Percentiles rank a stretch among this genome's conserved stretches.
Evolutionary conservation across 2,797 vertebrate genomes (phyloP).

Genomic region (Pyrrhura leucotis): DNA sequence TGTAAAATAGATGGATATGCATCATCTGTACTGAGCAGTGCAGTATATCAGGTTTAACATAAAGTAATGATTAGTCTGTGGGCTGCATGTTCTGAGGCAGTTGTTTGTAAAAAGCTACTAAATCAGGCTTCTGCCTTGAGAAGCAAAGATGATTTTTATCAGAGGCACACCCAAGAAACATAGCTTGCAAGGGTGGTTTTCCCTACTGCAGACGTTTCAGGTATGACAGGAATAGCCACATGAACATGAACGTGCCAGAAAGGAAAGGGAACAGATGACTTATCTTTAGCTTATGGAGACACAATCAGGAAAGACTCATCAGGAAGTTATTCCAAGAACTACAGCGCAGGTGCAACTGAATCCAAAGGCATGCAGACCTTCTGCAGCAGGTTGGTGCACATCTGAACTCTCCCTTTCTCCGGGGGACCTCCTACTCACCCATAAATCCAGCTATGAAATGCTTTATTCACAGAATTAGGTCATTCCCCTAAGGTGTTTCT

Average conservation of each 20-base stretch:
- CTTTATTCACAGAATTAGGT: background rate
- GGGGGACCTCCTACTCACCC: background rate
- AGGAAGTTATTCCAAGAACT: background rate
- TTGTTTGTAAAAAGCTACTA: background rate
- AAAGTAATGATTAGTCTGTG: slow-evolving; percentile 13
- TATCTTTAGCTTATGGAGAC: background rate
- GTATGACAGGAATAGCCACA: slow-evolving; percentile 25
- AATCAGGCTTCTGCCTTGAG: background rate
- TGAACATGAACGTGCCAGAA: background rate
- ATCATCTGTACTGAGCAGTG: background rate
- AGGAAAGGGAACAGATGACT: background rate
- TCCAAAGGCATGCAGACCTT: background rate
- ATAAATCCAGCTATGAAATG: background rate
- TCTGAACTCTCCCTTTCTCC: background rate
- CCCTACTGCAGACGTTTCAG: slow-evolving; percentile 9
- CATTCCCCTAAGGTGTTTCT: background rate
- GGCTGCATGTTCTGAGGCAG: background rate
- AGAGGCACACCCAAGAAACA: slow-evolving; percentile 36
- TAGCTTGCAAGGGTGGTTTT: background rate
- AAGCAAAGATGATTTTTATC: slow-evolving; percentile 36
- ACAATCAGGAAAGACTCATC: background rate
- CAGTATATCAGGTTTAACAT: background rate
- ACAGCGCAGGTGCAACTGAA: slow-evolving; percentile 2
- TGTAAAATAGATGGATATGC: background rate
- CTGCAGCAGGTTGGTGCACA: background rate